Evolutionary conservation across 2,113 vertebrate species (phyloP).

Genomic region (Stomatorhinus ivindoensis): DNA sequence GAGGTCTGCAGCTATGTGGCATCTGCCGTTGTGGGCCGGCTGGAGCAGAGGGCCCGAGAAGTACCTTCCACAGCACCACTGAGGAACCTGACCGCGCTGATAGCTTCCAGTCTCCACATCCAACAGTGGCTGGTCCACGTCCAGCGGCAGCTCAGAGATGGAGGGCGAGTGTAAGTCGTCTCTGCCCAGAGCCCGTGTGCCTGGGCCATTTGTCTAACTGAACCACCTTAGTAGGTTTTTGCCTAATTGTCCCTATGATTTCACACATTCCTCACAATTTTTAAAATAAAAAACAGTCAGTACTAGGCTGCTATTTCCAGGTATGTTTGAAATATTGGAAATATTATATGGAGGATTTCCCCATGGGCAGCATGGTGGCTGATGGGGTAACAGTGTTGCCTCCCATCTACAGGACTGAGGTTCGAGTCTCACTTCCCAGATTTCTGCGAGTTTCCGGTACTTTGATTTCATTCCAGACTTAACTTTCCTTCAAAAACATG

Average conservation of each 20-base stretch:
- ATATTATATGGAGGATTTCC: background rate
- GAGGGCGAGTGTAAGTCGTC: conserved; percentile 64
- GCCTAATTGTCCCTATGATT: background rate
- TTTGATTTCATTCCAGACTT: background rate
- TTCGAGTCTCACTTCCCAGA: background rate
- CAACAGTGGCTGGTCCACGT: conserved; percentile 68
- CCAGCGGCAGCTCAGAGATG: conserved; percentile 64
- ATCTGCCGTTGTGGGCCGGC: conserved; percentile 65
- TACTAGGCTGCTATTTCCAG: background rate
- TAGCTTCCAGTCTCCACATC: conserved; percentile 70
- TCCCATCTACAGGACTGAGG: background rate
- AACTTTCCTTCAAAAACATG: background rate
- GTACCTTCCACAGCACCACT: conserved; percentile 69
- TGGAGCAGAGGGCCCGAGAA: conserved; percentile 71
- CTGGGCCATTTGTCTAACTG: background rate
- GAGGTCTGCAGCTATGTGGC: conserved; percentile 75
- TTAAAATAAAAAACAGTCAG: background rate
- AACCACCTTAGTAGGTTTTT: background rate
- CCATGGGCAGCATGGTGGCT: background rate
- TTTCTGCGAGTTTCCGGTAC: background rate
- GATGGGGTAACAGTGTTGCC: background rate
- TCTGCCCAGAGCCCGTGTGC: background rate
- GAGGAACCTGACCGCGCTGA: conserved; percentile 60
- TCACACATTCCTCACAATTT: background rate
- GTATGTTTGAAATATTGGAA: background rate